These are phyloP conservation scores for Eretmocerus hayati DNA, from an alignment of 2,888 invertebrate species.

Conservation along the genomic window DNA sequence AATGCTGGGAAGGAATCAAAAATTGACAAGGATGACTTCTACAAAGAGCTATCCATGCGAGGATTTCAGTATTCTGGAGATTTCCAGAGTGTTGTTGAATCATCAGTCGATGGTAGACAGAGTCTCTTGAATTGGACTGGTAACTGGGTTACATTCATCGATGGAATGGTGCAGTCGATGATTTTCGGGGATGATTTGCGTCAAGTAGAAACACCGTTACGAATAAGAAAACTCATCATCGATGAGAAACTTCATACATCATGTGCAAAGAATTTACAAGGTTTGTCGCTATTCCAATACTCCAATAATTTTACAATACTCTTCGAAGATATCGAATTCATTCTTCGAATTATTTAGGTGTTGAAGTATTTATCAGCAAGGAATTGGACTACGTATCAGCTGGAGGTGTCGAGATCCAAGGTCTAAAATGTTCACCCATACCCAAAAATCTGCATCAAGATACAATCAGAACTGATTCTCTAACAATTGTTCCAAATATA, in stretches of 20 bases:
- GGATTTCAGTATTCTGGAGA: conserved; percentile 51
- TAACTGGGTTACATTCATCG: conserved; percentile 63
- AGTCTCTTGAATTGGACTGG: conserved; percentile 52
- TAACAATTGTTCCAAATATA: conserved; percentile 1
- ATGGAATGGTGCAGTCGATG: conserved; percentile 59
- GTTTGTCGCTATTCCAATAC: not conserved
- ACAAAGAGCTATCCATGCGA: conserved; percentile 48
- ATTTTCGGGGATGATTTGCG: conserved; percentile 47
- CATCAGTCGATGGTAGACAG: conserved; percentile 43
- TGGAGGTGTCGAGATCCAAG: conserved; percentile 56
- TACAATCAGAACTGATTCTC: not conserved
- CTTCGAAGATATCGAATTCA: not conserved
- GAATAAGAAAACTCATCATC: conserved; percentile 52
- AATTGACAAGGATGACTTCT: conserved; percentile 36
- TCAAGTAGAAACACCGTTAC: conserved; percentile 52
- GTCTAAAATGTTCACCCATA: conserved; percentile 44
- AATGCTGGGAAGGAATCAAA: not conserved
- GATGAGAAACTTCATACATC: conserved; percentile 47
- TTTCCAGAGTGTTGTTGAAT: conserved; percentile 49
- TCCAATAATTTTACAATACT: not conserved
- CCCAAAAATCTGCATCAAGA: conserved; percentile 5
- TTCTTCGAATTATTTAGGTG: conserved; percentile 1
- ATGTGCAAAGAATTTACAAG: not conserved
- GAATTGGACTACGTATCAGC: conserved; percentile 44
- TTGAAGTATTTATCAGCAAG: conserved; percentile 25